Evolutionary conservation across 1,140 invertebrate genomes (phyloP).

Genomic region (Drosophila micromelanica): DNA sequence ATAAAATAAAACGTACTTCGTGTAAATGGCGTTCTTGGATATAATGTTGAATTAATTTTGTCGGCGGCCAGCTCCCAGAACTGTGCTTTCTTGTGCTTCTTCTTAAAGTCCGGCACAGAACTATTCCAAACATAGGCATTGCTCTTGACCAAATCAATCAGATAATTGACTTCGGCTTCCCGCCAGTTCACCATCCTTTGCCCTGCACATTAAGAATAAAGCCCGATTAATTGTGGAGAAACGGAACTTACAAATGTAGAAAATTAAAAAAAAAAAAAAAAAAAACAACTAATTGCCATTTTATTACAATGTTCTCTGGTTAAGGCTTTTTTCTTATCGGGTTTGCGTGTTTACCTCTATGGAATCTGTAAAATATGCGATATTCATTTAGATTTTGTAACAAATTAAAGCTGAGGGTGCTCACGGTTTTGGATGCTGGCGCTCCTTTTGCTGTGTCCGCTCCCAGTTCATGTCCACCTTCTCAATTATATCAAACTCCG

Average conservation of each 20-base stretch:
- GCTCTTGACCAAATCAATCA: constrained; percentile 24
- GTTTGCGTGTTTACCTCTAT: constrained; percentile 3
- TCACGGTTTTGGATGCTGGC: constrained; percentile 9
- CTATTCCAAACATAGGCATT: constrained; percentile 22
- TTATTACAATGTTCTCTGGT: neutral
- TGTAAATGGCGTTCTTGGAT: constrained; percentile 10
- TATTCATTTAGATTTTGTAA: neutral
- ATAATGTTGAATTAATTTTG: constrained; percentile 9
- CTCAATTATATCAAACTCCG: constrained; percentile 2
- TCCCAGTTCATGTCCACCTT: constrained; percentile 20
- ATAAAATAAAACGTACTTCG: neutral
- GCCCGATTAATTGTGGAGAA: neutral
- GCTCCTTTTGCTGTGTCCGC: neutral
- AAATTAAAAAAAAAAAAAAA: neutral
- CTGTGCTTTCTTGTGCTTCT: constrained; percentile 15
- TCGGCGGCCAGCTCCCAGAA: constrained; percentile 23
- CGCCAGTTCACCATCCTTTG: constrained; percentile 20
- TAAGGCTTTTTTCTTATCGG: neutral
- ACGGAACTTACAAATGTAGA: neutral
- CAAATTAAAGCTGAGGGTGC: neutral
- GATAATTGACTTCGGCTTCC: constrained; percentile 28
- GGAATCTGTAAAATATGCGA: constrained; percentile 8
- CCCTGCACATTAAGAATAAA: neutral
- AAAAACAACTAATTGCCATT: too few species aligned
- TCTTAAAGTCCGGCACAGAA: constrained; percentile 14